Evolutionary conservation across 2,888 invertebrate genomes (phyloP).

Genomic region (Papilio elwesi): DNA sequence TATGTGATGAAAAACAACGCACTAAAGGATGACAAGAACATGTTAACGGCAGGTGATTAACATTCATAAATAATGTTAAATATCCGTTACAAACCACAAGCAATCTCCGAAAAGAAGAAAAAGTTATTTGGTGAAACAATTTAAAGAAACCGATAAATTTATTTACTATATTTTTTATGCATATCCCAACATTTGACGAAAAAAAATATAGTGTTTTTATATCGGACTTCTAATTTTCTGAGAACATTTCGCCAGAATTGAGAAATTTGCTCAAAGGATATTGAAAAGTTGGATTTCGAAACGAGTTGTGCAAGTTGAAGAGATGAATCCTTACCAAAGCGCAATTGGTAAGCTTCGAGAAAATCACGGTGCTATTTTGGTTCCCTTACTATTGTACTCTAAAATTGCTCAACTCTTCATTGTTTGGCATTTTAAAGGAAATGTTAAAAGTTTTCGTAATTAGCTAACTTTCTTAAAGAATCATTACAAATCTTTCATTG

Average conservation of each 20-base stretch:
- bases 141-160: too few species aligned
- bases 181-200: too few species aligned
- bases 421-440: conserved; percentile 1
- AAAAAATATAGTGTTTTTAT: neutral
- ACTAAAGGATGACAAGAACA: too few species aligned
- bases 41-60: too few species aligned
- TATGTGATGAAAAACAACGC: too few species aligned
- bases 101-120: too few species aligned
- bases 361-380: conserved; percentile 57
- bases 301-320: conserved; percentile 56
- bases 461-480: conserved; percentile 5
- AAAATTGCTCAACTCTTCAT: conserved; percentile 26
- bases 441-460: conserved; percentile 17
- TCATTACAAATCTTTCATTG: conserved; percentile 11
- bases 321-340: conserved; percentile 67
- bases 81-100: too few species aligned
- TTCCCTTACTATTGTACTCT: neutral
- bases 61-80: too few species aligned
- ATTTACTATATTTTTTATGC: too few species aligned
- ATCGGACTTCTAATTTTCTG: neutral
- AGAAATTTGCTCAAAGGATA: conserved; percentile 18
- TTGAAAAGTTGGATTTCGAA: conserved; percentile 55
- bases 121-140: too few species aligned
- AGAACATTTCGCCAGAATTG: neutral
- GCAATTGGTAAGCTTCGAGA: conserved; percentile 75